Conservation (phyloP, 2,797 vertebrate genomes). For the Rhincodon typus region DNA sequence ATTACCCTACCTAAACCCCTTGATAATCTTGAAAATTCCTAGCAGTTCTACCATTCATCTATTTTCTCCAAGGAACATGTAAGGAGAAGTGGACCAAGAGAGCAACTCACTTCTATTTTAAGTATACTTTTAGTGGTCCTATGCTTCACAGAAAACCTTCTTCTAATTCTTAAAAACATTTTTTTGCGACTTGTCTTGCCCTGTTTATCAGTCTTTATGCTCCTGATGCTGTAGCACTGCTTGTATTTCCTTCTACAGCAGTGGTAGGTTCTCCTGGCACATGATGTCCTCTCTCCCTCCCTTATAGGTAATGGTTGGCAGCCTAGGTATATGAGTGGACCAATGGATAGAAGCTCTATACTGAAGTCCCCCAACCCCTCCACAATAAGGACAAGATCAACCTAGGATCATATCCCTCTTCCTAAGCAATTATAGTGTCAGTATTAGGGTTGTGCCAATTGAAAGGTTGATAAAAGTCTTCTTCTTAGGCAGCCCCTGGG, state of each 20-base stretch:
- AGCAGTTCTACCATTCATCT: too few relatives aligned
- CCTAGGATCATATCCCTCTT: neutral
- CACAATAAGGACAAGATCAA: neutral
- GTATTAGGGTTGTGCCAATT: neutral
- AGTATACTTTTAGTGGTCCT: neutral
- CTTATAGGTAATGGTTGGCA: neutral
- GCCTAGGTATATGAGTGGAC: neutral
- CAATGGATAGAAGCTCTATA: neutral
- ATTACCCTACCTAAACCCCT: too few relatives aligned
- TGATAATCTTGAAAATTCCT: too few relatives aligned
- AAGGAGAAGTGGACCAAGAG: too few relatives aligned
- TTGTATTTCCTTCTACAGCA: neutral
- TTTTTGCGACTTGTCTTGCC: neutral
- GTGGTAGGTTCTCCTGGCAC: neutral
- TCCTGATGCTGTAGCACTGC: neutral
- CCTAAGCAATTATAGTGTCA: neutral
- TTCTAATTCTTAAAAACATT: neutral
- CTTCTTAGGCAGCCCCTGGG: too few relatives aligned
- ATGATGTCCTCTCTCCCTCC: too few relatives aligned
- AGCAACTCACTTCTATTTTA: too few relatives aligned
- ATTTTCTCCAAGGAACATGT: too few relatives aligned
- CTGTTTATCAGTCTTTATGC: neutral
- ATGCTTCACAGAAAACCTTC: neutral
- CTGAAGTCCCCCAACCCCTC: too few relatives aligned
- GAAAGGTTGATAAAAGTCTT: neutral